Base-by-base conservation (phyloP, 2,888 invertebrate genomes). In the Clunio marinus region DNA sequence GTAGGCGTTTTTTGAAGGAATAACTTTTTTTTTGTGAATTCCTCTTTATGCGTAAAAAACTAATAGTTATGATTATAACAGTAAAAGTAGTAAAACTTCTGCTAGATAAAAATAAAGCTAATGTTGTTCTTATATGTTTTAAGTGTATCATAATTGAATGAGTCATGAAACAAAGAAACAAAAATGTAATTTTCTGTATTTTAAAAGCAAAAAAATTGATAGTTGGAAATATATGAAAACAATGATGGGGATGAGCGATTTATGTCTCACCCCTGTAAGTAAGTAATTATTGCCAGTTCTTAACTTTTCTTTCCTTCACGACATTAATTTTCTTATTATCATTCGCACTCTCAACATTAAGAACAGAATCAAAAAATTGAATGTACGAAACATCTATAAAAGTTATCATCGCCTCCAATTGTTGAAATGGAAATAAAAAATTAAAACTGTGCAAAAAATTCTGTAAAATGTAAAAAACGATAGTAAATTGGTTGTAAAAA, bases 401-500 rank as follows among this genome's bases (percentile, higher is more conserved):
- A 45, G 63, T 46, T 63, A 25, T 63, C 63, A 63, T 63, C 63
- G 63, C 63, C 63, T 63, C 63, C 13, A 45, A 45, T n/a, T 27
- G 57, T 57, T 10, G 25, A 24, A 57, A 27, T 25, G 25, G 51
- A 51, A 13, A 41, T 41, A 8, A 8, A 32, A 25, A 57, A 28
- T 10, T n/a, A n/a, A n/a, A n/a, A n/a, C n/a, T n/a, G n/a, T n/a
- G n/a, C n/a, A 32, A 17, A 32, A 59, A 27, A 59, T 20, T 58
- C 58, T 60, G 60, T 60, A 60, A 32, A 60, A 20, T 51, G 51
- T 51, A 41, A 27, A 24, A 57, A 57, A 46, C 46, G 63, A 46
- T 32, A 35, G 63, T 63, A 63, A 57, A 57, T 63, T 63, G 63
- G 63, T 32, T 60, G 63, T 63, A 63, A 32, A 63, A 63, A 63